phyloP scores from a whole-genome alignment of 2,797 vertebrate genomes.

The Epinephelus malabaricus region DNA sequence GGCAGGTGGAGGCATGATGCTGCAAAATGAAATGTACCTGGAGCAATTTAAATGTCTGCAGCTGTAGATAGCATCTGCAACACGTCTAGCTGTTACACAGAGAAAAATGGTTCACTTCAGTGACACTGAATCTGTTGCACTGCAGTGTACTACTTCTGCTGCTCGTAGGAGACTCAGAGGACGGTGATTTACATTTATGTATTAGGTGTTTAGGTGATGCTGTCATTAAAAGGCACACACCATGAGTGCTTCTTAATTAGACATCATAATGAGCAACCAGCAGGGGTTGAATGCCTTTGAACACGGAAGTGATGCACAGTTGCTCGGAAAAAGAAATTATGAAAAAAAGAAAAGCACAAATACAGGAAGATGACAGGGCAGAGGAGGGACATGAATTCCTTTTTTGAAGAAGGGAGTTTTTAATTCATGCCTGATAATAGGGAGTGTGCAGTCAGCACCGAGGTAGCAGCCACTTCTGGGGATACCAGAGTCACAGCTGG shows the following conservation, averaged over 20 bases:
- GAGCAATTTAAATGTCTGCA: conserved; percentile 65
- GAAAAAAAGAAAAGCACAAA: conserved; percentile 9
- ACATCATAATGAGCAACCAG: conserved; percentile 14
- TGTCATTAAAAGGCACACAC: conserved; percentile 20
- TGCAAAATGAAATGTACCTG: conserved; percentile 57
- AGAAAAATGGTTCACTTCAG: conserved; percentile 39
- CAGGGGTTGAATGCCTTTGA: background rate
- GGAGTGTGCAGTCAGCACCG: background rate
- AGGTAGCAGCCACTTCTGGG: conserved; percentile 42
- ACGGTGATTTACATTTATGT: conserved; percentile 35
- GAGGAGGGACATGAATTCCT: background rate
- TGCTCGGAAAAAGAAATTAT: conserved; percentile 21
- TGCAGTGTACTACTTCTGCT: conserved; percentile 11
- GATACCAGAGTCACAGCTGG: conserved; percentile 47
- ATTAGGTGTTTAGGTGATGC: conserved; percentile 14
- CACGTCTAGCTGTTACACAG: conserved; percentile 35
- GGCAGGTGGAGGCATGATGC: conserved; percentile 42
- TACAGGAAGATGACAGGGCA: conserved; percentile 1
- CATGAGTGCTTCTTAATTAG: conserved; percentile 22
- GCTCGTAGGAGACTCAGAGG: background rate
- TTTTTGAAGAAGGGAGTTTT: conserved; percentile 17
- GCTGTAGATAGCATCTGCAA: conserved; percentile 58
- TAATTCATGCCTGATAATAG: conserved; percentile 26
- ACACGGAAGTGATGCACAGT: background rate
- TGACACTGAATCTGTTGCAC: conserved; percentile 17